phyloP scores from a whole-genome alignment of 2,797 vertebrate genomes.

The Nothura maculosa region DNA sequence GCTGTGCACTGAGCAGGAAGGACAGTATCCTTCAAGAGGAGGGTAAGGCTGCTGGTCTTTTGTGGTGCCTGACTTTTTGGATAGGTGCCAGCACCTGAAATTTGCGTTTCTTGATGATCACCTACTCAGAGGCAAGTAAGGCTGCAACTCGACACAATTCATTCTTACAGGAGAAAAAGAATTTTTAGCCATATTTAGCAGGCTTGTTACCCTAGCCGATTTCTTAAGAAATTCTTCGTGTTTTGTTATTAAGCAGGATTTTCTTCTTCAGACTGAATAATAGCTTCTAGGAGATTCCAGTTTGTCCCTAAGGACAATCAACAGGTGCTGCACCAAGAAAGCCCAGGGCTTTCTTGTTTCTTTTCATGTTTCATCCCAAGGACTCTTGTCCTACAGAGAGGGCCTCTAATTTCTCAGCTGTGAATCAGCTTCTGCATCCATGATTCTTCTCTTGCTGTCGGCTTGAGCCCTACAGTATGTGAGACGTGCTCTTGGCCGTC shows the following conservation, averaged over 20 bases:
- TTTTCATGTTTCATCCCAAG: neutral
- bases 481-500: neutral
- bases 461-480: neutral
- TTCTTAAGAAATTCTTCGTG: neutral
- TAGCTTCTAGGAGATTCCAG: neutral
- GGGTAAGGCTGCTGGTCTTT: neutral
- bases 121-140: neutral
- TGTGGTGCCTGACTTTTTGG: neutral
- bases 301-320: neutral
- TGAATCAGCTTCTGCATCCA: neutral
- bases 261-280: neutral
- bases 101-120: neutral
- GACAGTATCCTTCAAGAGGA: neutral
- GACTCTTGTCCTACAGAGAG: neutral
- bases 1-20: neutral
- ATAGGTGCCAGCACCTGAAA: neutral
- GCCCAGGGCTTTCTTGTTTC: neutral
- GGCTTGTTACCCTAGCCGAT: neutral
- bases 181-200: neutral
- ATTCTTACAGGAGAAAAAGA: neutral
- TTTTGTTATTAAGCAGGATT: neutral
- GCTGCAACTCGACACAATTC: neutral
- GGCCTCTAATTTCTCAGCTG: neutral
- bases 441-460: neutral
- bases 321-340: neutral